Conservation (phyloP, 2,888 invertebrate genomes). For the Megaustenia siamemsis region DNA sequence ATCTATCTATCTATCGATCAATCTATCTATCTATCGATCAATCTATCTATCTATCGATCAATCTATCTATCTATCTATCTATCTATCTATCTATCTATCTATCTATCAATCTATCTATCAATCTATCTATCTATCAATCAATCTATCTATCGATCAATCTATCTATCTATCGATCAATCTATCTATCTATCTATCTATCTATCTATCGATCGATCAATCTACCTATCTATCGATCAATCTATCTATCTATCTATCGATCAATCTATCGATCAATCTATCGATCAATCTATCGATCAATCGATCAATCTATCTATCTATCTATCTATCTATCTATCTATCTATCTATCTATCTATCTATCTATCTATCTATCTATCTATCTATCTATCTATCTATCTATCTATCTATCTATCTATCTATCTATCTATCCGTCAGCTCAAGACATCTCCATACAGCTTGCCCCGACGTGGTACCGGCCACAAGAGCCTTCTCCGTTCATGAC, state of each 20-base stretch:
- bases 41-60: constrained; percentile 9
- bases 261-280: not conserved
- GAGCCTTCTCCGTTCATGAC: too few species aligned
- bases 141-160: not conserved
- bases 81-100: constrained; percentile 29
- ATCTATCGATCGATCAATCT: not conserved
- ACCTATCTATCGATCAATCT: not conserved
- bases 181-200: not conserved
- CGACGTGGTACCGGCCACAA: too few species aligned
- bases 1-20: constrained; percentile 13
- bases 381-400: not conserved
- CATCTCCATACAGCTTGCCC: too few species aligned
- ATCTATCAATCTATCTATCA: not conserved
- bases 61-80: constrained; percentile 20
- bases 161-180: not conserved
- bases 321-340: not conserved
- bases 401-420: not conserved
- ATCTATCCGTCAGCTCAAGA: not conserved
- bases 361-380: not conserved
- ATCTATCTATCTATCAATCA: not conserved
- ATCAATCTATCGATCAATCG: not conserved
- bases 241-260: not conserved
- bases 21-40: constrained; percentile 24
- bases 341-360: not conserved
- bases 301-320: not conserved